Percentiles rank a stretch among this genome's conserved stretches.
Evolutionary conservation across 1,140 invertebrate species (phyloP).

Genomic region (Apis dorsata): DNA sequence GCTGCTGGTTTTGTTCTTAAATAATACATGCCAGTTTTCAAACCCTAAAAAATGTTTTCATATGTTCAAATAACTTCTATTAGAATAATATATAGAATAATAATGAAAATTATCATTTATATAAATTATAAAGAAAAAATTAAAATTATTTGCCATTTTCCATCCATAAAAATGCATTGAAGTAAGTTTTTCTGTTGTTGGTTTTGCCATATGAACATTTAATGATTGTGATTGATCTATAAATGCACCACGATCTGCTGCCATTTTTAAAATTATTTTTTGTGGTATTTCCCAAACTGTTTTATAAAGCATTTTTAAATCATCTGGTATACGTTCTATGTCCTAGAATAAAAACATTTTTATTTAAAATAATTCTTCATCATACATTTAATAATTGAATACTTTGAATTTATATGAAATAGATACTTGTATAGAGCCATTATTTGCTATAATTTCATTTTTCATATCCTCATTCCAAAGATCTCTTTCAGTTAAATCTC

Average conservation of each 20-base stretch:
- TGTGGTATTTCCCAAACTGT: slow-evolving; percentile 99
- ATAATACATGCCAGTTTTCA: slow-evolving; percentile 99
- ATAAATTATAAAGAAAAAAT: neutral
- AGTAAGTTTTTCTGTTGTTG: slow-evolving; percentile 95
- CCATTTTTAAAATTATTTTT: slow-evolving; percentile 97
- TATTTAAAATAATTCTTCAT: neutral
- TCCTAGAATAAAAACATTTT: slow-evolving; percentile 7
- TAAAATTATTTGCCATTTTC: slow-evolving; percentile 86
- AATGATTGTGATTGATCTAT: slow-evolving; percentile 99
- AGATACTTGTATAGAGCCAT: slow-evolving; percentile 93
- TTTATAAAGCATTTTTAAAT: slow-evolving; percentile 96
- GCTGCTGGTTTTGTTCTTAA: slow-evolving; percentile 97
- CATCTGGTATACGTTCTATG: slow-evolving; percentile 89
- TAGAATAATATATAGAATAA: neutral
- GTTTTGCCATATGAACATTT: slow-evolving; percentile 97
- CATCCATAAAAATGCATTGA: slow-evolving; percentile 99
- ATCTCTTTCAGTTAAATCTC: slow-evolving; percentile 93
- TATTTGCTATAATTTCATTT: slow-evolving; percentile 93
- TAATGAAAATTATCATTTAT: too few species aligned
- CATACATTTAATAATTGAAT: neutral
- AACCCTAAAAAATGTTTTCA: slow-evolving; percentile 82
- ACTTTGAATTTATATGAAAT: neutral
- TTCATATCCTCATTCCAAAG: slow-evolving; percentile 99
- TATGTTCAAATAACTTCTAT: neutral
- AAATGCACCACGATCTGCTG: slow-evolving; percentile 97